Percentiles rank a stretch among this genome's conserved stretches.
These are phyloP conservation scores for Gnathonemus longibarbis DNA, from an alignment of 2,113 vertebrate species.

Conservation along the genomic window DNA sequence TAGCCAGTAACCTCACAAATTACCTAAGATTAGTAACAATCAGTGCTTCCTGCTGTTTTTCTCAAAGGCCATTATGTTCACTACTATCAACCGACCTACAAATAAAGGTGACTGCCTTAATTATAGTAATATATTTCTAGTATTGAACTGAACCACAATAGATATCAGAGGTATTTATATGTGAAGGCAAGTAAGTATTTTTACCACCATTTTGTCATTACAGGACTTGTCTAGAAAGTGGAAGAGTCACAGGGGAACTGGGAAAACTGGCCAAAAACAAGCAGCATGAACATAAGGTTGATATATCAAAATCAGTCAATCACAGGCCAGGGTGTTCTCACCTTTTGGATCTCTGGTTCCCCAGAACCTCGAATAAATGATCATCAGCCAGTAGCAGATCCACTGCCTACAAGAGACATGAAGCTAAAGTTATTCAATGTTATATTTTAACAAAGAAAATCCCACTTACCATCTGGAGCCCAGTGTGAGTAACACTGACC, in stretches of 20 bases:
- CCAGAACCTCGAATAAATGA: conserved; percentile 63
- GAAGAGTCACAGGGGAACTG: neutral
- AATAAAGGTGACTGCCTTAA: neutral
- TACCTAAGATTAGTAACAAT: neutral
- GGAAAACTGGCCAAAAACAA: neutral
- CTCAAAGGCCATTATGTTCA: neutral
- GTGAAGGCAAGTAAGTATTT: neutral
- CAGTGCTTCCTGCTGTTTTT: neutral
- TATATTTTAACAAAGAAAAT: neutral
- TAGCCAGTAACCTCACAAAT: neutral
- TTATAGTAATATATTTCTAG: neutral
- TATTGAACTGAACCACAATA: neutral
- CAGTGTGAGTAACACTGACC: neutral
- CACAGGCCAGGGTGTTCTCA: conserved; percentile 31
- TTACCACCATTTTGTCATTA: neutral
- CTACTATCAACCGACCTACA: neutral
- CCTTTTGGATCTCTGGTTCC: conserved; percentile 76
- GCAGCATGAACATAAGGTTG: neutral
- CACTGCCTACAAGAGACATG: conserved; percentile 57
- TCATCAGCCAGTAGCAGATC: conserved; percentile 69
- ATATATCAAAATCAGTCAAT: neutral
- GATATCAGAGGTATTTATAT: neutral
- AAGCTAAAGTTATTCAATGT: neutral
- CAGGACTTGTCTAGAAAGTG: neutral
- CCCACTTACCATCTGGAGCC: neutral